Evolutionary conservation across 2,113 vertebrate species (phyloP).

Genomic region (Camelus bactrianus): DNA sequence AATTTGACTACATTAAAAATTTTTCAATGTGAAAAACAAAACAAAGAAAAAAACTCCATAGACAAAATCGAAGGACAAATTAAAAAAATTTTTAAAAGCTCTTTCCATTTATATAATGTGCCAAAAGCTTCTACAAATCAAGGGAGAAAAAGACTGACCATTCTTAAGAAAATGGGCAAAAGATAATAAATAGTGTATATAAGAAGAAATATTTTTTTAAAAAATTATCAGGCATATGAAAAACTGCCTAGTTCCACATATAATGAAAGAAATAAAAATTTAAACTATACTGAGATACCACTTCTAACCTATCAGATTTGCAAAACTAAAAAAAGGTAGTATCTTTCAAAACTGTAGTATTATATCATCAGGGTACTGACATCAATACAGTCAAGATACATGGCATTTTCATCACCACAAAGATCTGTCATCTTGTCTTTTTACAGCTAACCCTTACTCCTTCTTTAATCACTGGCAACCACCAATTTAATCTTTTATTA

Average conservation of each 20-base stretch:
- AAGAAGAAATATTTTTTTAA: background rate
- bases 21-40: background rate
- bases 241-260: background rate
- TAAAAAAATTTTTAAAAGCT: background rate
- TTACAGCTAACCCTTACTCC: background rate
- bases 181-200: background rate
- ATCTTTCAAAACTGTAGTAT: background rate
- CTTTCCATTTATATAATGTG: background rate
- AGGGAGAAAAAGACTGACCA: background rate
- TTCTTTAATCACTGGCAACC: background rate
- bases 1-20: background rate
- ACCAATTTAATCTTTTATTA: background rate
- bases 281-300: background rate
- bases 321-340: background rate
- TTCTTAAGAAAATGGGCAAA: background rate
- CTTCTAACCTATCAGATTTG: conserved; percentile 16
- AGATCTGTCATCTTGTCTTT: background rate
- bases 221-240: background rate
- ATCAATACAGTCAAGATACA: background rate
- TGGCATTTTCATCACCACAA: background rate
- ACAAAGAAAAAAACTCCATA: background rate
- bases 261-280: background rate
- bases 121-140: background rate
- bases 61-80: background rate
- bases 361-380: background rate